These are phyloP conservation scores for Rotaria sp. DNA, from an alignment of 2,888 invertebrate species.

Conservation along the genomic window DNA sequence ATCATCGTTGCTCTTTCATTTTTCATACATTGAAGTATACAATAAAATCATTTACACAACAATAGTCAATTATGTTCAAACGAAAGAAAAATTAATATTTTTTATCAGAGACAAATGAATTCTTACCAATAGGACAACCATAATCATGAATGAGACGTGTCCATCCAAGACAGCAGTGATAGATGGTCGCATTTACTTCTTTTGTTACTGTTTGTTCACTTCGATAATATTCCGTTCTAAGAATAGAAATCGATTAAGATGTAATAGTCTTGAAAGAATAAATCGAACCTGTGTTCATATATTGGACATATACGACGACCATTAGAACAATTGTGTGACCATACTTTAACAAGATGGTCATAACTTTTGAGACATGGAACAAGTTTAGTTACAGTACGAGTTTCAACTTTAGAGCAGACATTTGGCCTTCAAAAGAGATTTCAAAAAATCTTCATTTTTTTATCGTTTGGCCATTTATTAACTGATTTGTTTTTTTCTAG, in stretches of 20 bases:
- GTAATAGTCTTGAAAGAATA: neutral
- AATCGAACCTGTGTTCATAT: neutral
- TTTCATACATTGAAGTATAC: neutral
- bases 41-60: neutral
- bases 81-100: neutral
- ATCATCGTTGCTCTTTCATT: neutral
- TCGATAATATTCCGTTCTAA: conserved; percentile 26
- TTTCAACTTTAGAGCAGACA: neutral
- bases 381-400: neutral
- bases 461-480: neutral
- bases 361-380: conserved; percentile 19
- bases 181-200: neutral
- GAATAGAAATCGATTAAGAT: neutral
- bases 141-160: neutral
- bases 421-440: neutral
- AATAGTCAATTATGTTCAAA: neutral
- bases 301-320: neutral
- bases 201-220: neutral
- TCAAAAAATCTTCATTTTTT: neutral
- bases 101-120: neutral
- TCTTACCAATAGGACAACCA: conserved; percentile 19
- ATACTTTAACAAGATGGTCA: conserved; percentile 27
- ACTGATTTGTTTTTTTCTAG: neutral
- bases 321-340: conserved; percentile 12
- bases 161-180: conserved; percentile 11